phyloP scores from a whole-genome alignment of 2,888 invertebrate genomes.

The Tiliacea aurago region DNA sequence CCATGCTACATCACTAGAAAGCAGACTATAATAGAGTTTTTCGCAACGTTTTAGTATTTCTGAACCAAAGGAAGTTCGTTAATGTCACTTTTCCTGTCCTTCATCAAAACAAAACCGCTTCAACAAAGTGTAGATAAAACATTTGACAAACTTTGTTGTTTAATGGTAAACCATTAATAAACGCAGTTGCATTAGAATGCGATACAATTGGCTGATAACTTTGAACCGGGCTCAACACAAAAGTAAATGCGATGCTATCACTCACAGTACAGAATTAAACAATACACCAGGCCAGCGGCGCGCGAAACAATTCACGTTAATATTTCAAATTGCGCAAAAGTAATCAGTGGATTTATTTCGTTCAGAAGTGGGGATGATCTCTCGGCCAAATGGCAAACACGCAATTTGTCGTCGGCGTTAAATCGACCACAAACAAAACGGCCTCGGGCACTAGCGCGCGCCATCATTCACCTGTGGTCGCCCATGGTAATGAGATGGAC shows the following conservation, averaged over 20 bases:
- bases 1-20: slow-evolving; percentile 16
- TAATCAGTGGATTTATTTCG: slow-evolving; percentile 70
- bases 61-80: slow-evolving; percentile 10
- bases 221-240: slow-evolving; percentile 54
- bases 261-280: slow-evolving; percentile 64
- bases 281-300: slow-evolving; percentile 59
- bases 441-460: slow-evolving; percentile 78
- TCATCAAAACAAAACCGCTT: slow-evolving; percentile 27
- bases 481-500: slow-evolving; percentile 90
- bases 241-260: slow-evolving; percentile 61
- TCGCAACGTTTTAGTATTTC: slow-evolving; percentile 8
- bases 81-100: slow-evolving; percentile 6
- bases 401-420: slow-evolving; percentile 89
- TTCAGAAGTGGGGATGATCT: slow-evolving; percentile 82
- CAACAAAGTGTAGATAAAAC: slow-evolving; percentile 42
- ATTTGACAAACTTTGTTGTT: slow-evolving; percentile 41
- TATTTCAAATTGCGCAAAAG: slow-evolving; percentile 81
- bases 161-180: slow-evolving; percentile 52
- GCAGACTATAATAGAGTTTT: slow-evolving; percentile 13
- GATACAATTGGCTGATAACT: slow-evolving; percentile 63
- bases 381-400: slow-evolving; percentile 87
- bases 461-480: slow-evolving; percentile 90
- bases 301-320: slow-evolving; percentile 77
- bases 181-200: slow-evolving; percentile 59
- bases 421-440: slow-evolving; percentile 91